A percentile compares a stretch with the other conserved stretches of the same genome.
These are phyloP conservation scores for Orbicella faveolata DNA, from an alignment of 64 coral and sea anemone species.

Conservation along the genomic window DNA sequence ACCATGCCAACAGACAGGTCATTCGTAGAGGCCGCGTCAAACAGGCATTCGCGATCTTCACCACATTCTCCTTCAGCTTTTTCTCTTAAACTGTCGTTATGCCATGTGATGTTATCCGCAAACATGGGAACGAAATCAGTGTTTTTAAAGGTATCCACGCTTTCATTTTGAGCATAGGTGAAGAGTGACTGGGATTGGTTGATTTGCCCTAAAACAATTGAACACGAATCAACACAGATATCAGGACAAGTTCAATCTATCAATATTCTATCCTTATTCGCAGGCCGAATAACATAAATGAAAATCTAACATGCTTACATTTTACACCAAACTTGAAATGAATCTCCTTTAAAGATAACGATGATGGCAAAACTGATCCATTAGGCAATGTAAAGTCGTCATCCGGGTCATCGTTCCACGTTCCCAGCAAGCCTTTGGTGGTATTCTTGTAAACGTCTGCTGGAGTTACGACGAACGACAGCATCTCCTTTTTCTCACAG, in stretches of 20 bases:
- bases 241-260: not conserved
- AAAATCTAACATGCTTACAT: conserved; percentile 24
- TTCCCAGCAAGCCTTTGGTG: conserved; percentile 42
- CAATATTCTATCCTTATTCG: not conserved
- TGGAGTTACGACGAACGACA: conserved; percentile 7
- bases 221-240: not conserved
- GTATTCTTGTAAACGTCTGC: conserved; percentile 24
- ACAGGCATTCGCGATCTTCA: conserved; percentile 21
- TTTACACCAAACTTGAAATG: conserved; percentile 44
- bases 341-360: conserved; percentile 14
- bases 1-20: conserved; percentile 23
- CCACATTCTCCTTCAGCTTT: conserved; percentile 26
- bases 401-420: conserved; percentile 28
- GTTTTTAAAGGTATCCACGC: conserved; percentile 25
- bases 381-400: conserved; percentile 58
- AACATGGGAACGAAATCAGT: conserved; percentile 24
- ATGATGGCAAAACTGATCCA: not conserved
- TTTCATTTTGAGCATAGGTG: not conserved
- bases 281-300: no score
- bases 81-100: not conserved
- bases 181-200: not conserved
- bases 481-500: conserved; percentile 19
- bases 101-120: conserved; percentile 25
- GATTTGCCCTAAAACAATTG: conserved; percentile 1
- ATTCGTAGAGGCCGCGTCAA: conserved; percentile 37